Base-by-base conservation (phyloP, 2,113 vertebrate species). In the Archocentrus centrarchus region DNA sequence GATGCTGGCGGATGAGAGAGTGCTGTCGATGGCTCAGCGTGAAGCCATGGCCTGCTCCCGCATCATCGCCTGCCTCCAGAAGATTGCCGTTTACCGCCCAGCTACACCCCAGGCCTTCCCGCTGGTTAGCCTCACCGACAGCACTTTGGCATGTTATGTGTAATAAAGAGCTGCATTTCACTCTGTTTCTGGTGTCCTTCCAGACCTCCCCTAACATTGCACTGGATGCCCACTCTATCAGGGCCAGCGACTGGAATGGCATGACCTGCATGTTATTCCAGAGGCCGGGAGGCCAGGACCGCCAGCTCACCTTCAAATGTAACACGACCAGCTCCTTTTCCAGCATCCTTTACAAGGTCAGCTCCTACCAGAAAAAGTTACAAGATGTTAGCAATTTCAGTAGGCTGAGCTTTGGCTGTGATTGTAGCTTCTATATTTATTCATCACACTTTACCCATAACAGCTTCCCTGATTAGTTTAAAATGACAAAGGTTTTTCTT, bases 201-300 rank as follows among this genome's bases (percentile, higher is more conserved):
- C 93, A 99, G 98, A 98, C 97, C 70, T 99, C 98, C 58, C 97
- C 97, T 91, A 99, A 99, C 91, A 98, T 99, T 41, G 98, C 98
- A 14, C 95, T 99, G 90, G 98, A 99, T 93, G 97, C 97, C 15
- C 98, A 98, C 30, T 92, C 96, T 64, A 96, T 99, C 92, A 97
- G 97, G 88, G 95, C 96, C 59, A 92, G 93, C 3, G 96, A 97
- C 84, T 99, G 99, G 95, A 97, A 97, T 2, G 98, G 98, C 15
- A 98, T 99, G 98, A 98, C 97, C 3, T 99, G 98, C 96, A 98
- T 98, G 8, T 94, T 99, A 15, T 96, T 98, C 95, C 98, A 98
- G 94, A 98, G 97, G 89, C 93, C 97, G 80, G 96, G 35, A 37
- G 89, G 89, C 22, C 92, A 91, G 60, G 98, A 99, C 89, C 97